Base-by-base conservation (phyloP, 1,140 invertebrate genomes). In the Heliconius himera region DNA sequence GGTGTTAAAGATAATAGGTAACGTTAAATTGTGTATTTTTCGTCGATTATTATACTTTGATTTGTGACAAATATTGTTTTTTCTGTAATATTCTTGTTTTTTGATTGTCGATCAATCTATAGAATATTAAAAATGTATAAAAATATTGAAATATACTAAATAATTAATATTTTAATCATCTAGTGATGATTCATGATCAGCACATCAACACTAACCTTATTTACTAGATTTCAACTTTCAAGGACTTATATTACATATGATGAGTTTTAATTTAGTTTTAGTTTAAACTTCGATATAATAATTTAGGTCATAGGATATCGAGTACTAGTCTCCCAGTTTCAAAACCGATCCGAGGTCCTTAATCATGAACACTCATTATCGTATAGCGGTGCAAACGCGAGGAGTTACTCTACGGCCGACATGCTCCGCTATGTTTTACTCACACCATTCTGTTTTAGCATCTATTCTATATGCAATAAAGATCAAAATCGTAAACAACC, bases 1-100 rank as follows among this genome's bases (percentile, higher is more conserved):
- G 89, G 87, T 88, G 90, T 88, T 90, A 85, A 89, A 92, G 89
- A 93, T 93, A 92, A 93, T 93, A 91, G 89, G 84, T 85, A 83
- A 83, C 89, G 89, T 90, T 88, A 89, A 92, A 89, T 91, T 93
- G 76, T 78, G 76, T 20, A 49, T 73, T 81, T 81, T 80, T 79
- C 41, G 80, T 26, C 38, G 60, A 74, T 70, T 81, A 74, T 74
- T 74, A 78, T 66, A 60, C 20, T 8, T 22, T 56, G 20, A 56
- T 66, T 66, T 66, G 3, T 66, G 4, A 66, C 9, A 60, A 22
- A n/a, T n/a, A 3, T 60, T 60, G 0, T 20, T 74, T 9, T 66
- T 74, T 74, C 2, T 33, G 13, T 36, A 36, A 36, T 33, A 33
- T 71, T 20, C 0, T 71, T 2, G 6, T 71, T 1, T 20, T 71